These are phyloP conservation scores for Mungos mungo DNA, from an alignment of 2,113 vertebrate genomes.

Conservation along the genomic window DNA sequence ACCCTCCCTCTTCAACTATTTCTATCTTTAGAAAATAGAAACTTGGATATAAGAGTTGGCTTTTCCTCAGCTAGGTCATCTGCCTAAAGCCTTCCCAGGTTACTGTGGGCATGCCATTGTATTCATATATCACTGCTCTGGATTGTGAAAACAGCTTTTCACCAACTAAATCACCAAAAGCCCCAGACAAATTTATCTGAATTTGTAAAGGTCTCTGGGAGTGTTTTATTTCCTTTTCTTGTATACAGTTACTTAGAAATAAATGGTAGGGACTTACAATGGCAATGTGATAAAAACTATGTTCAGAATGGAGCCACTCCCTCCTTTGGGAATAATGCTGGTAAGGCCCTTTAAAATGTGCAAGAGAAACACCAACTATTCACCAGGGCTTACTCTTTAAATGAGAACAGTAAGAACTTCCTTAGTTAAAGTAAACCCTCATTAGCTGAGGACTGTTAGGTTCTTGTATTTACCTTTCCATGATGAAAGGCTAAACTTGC, in stretches of 20 bases:
- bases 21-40: slow-evolving; percentile 50
- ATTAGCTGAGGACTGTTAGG: background rate
- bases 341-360: background rate
- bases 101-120: no score
- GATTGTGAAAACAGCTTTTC: background rate
- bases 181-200: background rate
- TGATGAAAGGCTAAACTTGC: background rate
- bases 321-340: background rate
- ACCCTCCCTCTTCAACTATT: background rate
- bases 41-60: background rate
- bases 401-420: background rate
- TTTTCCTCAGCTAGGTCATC: background rate
- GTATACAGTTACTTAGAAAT: slow-evolving; percentile 19
- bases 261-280: background rate
- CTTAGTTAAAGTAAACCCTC: background rate
- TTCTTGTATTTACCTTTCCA: slow-evolving; percentile 33
- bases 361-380: background rate
- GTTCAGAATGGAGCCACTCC: background rate
- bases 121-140: background rate
- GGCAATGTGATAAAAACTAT: background rate
- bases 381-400: background rate
- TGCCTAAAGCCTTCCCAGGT: background rate
- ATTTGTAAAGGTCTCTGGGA: background rate
- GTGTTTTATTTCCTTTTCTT: slow-evolving; percentile 16
- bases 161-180: background rate